A percentile compares a stretch with the other conserved stretches of the same genome.
phyloP scores from a whole-genome alignment of 2,113 vertebrate species.

The Amblyopsis rosae region DNA sequence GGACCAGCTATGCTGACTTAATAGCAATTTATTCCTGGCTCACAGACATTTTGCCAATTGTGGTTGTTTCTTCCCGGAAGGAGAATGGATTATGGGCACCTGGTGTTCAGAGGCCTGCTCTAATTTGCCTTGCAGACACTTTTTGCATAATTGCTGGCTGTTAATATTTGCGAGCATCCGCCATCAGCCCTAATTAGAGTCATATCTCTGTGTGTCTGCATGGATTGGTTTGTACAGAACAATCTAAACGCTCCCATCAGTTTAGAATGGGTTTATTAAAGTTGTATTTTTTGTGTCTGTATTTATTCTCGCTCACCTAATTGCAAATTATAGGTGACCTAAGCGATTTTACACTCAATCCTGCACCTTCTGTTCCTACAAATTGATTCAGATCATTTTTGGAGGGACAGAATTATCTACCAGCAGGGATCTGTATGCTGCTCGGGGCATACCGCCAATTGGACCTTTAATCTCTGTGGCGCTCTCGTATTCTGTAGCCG shows the following conservation, averaged over 20 bases:
- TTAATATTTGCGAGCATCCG: constrained; percentile 51
- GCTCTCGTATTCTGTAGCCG: constrained; percentile 44
- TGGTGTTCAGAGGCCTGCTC: constrained; percentile 44
- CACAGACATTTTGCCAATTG: constrained; percentile 45
- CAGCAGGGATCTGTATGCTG: too few relatives aligned
- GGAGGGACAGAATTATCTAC: too few relatives aligned
- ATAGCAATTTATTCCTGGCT: constrained; percentile 63
- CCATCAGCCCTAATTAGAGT: constrained; percentile 58
- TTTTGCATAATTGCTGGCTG: constrained; percentile 46
- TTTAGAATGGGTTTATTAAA: constrained; percentile 41
- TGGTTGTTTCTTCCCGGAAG: constrained; percentile 41
- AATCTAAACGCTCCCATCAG: constrained; percentile 27
- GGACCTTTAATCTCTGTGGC: constrained; percentile 46
- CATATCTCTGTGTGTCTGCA: constrained; percentile 42
- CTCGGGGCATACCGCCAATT: too few relatives aligned
- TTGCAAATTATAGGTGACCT: constrained; percentile 2
- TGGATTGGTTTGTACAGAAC: constrained; percentile 27
- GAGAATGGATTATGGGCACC: constrained; percentile 49
- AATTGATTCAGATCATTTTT: too few relatives aligned
- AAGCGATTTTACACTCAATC: too few relatives aligned
- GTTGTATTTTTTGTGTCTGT: constrained; percentile 20
- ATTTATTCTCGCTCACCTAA: constrained; percentile 31
- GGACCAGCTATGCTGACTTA: constrained; percentile 28
- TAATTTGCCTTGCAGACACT: constrained; percentile 51
- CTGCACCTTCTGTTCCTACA: too few relatives aligned